phyloP scores from a whole-genome alignment of 1,140 invertebrate genomes.

The Drosophila yakuba region DNA sequence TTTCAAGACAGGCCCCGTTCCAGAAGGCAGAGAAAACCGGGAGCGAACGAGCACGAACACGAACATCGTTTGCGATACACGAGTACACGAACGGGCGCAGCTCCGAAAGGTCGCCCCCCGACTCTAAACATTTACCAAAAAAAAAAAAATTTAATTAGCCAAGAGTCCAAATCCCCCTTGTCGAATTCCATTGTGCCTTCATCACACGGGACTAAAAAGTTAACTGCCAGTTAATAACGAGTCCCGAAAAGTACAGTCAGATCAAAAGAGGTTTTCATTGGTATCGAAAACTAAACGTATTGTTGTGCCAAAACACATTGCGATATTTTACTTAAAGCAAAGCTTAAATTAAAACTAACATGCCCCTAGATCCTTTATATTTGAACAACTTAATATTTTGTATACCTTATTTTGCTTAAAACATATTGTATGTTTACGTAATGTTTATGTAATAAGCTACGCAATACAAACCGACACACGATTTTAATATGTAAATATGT shows the following conservation, averaged over 20 bases:
- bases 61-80: constrained; percentile 28
- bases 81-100: constrained; percentile 49
- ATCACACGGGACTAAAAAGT: constrained; percentile 13
- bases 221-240: constrained; percentile 11
- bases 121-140: constrained; percentile 67
- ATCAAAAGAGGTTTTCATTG: constrained; percentile 1
- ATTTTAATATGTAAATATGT: no score
- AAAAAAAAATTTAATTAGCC: constrained; percentile 49
- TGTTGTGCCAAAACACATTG: not conserved
- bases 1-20: constrained; percentile 77
- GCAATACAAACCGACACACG: no score
- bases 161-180: constrained; percentile 17
- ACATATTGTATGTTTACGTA: no score
- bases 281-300: not conserved
- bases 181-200: constrained; percentile 25
- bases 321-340: not conserved
- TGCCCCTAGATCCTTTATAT: no score
- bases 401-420: not conserved
- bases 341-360: not conserved
- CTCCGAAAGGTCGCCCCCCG: constrained; percentile 64
- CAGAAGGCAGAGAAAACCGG: constrained; percentile 53
- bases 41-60: constrained; percentile 27
- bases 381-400: no score
- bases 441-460: no score
- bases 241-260: constrained; percentile 12